phyloP scores from a whole-genome alignment of 2,888 invertebrate genomes.

The Tipula helvola region DNA sequence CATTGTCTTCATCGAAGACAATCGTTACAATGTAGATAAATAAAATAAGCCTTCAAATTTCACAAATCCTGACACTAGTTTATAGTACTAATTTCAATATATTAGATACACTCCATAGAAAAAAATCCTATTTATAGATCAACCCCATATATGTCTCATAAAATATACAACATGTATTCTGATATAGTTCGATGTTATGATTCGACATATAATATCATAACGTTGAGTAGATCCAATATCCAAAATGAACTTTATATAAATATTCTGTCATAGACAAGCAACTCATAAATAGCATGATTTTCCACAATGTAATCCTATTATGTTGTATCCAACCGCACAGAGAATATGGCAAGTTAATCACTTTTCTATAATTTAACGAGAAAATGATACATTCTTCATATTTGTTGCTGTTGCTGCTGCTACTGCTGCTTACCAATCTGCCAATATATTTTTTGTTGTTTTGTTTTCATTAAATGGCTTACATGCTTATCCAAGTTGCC shows the following conservation, averaged over 20 bases:
- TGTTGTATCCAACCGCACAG: neutral
- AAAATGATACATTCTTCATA: neutral
- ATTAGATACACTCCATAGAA: neutral
- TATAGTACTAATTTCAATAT: neutral
- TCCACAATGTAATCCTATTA: neutral
- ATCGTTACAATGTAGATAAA: no score
- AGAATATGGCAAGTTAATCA: neutral
- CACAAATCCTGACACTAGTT: neutral
- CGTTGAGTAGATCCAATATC: neutral
- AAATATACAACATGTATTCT: neutral
- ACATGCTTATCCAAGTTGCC: neutral
- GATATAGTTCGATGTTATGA: neutral
- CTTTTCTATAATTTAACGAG: conserved; percentile 4
- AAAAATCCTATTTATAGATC: neutral
- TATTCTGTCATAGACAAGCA: neutral
- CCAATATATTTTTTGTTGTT: neutral
- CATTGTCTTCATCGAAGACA: no score
- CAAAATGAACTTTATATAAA: neutral
- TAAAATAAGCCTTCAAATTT: no score
- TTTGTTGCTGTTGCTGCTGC: no score
- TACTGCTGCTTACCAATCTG: neutral
- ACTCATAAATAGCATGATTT: neutral
- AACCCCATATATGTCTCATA: neutral
- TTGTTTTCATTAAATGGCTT: neutral
- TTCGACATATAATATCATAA: neutral